Evolutionary conservation across 1,140 invertebrate species (phyloP), one percentile per base, ranked within the genome.

Genomic region (Rhagoletis pomonella): DNA sequence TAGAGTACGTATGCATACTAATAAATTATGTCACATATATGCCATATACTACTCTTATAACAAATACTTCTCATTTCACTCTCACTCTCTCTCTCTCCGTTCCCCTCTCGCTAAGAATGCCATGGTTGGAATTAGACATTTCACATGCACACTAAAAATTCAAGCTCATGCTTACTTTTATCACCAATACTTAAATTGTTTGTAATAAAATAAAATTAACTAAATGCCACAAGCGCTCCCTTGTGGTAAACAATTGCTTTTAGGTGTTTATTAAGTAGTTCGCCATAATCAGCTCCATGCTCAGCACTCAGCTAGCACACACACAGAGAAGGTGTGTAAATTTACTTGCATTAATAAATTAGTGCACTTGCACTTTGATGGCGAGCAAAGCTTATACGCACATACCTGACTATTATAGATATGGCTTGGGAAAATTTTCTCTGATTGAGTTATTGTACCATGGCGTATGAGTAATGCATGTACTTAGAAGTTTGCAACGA

Each of bases 121-220:
- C 4, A 4, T 62, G 17, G 60, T 62, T 62, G 2, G 12, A 62
- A 62, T 62, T 62, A 62, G 9, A 62, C 12, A 50, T 47, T n/a
- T 50, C n/a, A 50, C 47, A 77, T 39, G 47, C 69, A 77, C 4
- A 67, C 67, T 17, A 7, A 81, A 50, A 55, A 58, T 12, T 81
- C 9, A 7, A 81, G 44, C 47, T 55, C 9, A 55, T 10, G 42
- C 39, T 73, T 73, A 44, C 12, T 81, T 81, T 81, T 81, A 81
- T 81, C 50, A 55, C 17, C 47, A 58, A 81, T n/a, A 81, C 73
- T 19, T 29, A 50, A 55, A 81, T 55, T 81, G 44, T 81, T 81
- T 2, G n/a, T n/a, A 50, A 55, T 55, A 19, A 81, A 81, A 81
- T 81, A 55, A 81, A 81, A 81, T 81, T 81, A 58, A 81, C 47